These are phyloP conservation scores for Microcebus griseorufus DNA, from an alignment of 2,113 vertebrate species.

Conservation along the genomic window DNA sequence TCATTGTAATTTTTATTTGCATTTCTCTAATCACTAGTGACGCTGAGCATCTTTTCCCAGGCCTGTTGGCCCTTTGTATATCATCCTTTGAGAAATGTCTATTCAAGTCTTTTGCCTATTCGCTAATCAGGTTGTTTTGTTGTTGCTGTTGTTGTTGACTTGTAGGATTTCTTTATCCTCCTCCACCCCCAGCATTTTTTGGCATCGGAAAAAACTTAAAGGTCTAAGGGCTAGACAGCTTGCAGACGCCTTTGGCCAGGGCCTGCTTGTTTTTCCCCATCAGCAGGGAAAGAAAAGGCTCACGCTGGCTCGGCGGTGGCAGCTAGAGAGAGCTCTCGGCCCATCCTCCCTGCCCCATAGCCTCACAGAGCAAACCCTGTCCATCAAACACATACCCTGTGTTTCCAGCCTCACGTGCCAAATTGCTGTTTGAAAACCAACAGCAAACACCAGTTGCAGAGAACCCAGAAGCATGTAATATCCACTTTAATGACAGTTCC, in stretches of 20 bases:
- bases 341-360: background rate
- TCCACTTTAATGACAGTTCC: background rate
- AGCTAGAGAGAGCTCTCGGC: background rate
- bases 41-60: background rate
- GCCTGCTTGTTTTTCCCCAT: background rate
- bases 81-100: background rate
- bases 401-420: background rate
- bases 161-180: background rate
- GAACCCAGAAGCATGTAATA: constrained; percentile 12
- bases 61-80: background rate
- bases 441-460: background rate
- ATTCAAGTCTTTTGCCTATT: background rate
- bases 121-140: background rate
- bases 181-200: background rate
- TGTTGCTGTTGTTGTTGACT: background rate
- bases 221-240: background rate
- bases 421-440: constrained; percentile 5
- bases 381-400: background rate
- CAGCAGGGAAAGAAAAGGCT: background rate
- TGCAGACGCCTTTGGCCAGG: background rate
- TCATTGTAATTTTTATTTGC: background rate
- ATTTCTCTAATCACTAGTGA: background rate
- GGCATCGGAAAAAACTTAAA: background rate
- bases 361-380: background rate
- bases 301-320: rapidly evolving